Percentiles rank a stretch among this genome's conserved stretches.
phyloP scores from a whole-genome alignment of 1,140 invertebrate genomes.

The Camponotus vicinus region DNA sequence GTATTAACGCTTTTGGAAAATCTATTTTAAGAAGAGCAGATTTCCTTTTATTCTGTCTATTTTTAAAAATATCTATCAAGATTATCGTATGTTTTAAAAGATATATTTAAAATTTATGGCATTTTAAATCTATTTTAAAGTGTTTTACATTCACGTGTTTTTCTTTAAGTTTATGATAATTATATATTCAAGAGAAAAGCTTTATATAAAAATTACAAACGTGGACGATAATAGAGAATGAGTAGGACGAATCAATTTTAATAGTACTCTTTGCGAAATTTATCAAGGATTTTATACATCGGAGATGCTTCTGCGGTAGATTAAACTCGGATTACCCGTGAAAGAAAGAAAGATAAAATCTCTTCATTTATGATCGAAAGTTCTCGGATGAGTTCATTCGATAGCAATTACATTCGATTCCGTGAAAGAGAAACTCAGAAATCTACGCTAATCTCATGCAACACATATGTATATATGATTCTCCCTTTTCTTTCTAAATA shows the following conservation, averaged over 20 bases:
- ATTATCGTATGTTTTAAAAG: background rate
- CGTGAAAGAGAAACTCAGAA: slow-evolving; percentile 18
- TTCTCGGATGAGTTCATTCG: slow-evolving; percentile 8
- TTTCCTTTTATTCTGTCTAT: background rate
- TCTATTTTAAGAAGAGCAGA: background rate
- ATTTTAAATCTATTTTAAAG: background rate
- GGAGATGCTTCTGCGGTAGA: background rate
- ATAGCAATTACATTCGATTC: slow-evolving; percentile 24
- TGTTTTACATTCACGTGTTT: background rate
- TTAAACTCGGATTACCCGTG: background rate
- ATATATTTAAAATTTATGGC: background rate
- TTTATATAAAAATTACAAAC: background rate
- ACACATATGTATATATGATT: no score
- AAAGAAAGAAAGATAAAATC: slow-evolving; percentile 46
- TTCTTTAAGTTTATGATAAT: background rate
- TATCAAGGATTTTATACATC: background rate
- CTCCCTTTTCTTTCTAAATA: background rate
- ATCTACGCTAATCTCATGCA: background rate
- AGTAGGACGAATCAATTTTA: background rate
- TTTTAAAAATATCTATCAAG: background rate
- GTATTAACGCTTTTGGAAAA: background rate
- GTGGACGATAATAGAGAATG: no score
- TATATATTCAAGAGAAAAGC: background rate
- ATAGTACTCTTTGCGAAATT: background rate
- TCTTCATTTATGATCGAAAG: slow-evolving; percentile 38